Evolutionary conservation across 2,113 vertebrate species (phyloP).

Genomic region (Rhodinocichla rosea): DNA sequence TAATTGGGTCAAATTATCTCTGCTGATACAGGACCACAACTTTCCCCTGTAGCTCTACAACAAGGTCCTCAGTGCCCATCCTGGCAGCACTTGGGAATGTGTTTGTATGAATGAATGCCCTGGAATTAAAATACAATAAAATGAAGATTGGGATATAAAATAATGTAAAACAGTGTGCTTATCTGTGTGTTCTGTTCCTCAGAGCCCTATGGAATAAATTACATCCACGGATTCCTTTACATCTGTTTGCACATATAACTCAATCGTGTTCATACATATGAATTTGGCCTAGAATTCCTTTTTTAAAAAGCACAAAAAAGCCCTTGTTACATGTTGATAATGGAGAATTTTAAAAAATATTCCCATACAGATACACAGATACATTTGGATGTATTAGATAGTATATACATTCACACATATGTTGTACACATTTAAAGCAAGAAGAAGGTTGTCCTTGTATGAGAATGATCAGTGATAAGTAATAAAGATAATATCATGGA

Average conservation of each 20-base stretch:
- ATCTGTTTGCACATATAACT: background rate
- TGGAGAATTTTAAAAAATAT: background rate
- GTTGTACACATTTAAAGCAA: background rate
- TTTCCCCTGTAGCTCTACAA: background rate
- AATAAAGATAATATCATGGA: background rate
- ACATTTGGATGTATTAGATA: background rate
- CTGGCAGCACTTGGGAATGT: background rate
- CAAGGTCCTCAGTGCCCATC: background rate
- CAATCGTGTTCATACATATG: fast-evolving
- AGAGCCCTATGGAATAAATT: background rate
- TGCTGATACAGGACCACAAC: background rate
- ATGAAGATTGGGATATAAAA: background rate
- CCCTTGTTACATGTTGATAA: background rate
- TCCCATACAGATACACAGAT: background rate
- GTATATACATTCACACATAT: background rate
- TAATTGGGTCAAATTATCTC: background rate
- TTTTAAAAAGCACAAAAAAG: background rate
- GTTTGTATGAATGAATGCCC: background rate
- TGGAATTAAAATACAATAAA: background rate
- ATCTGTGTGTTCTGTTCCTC: background rate
- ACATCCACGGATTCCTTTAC: background rate
- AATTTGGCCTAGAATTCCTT: background rate
- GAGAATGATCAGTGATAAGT: background rate
- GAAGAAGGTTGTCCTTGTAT: background rate
- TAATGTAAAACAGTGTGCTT: background rate